Base-by-base conservation (phyloP, 2,888 invertebrate species). In the Leptopilina syphax region DNA sequence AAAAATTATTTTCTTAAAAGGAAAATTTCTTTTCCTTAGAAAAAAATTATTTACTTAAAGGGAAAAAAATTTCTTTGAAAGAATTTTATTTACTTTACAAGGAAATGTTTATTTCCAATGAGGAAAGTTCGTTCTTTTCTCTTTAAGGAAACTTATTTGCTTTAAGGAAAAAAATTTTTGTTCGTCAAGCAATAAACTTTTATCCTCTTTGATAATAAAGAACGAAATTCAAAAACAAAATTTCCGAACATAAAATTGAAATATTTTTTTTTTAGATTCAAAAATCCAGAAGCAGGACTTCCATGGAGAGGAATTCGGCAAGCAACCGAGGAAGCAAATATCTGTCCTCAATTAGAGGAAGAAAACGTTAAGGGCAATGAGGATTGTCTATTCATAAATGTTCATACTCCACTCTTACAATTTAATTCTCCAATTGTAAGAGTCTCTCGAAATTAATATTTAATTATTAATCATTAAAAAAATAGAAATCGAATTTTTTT, bases 301-400 rank as follows among this genome's bases (percentile, higher is more conserved):
- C 4, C 12, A 18, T 68, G 68, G 68, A 18, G 6, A 4, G 47
- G 24, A 24, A 18, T 68, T 68, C 47, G 24, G 6, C 13, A 24
- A 1, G 47, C 24, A 10, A 18, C 18, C 3, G 47, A 68, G 5
- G 68, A 68, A 9, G 27, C 12, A 24, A 18, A 24, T 6, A 5
- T 12, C 10, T 68, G 68, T 68, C 24, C 24, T 9, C 68, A 68
- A 47, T 5, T 24, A 18, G 24, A 10, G 24, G 44, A 24, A 12
- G 47, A 18, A 4, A 68, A 1, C 18, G 13, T 50, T 7, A 7
- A 1, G 5, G 68, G 68, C 6, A 12, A 68, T 50, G 68, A 68
- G 50, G 68, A 85, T 50, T 85, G 85, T 50, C 70, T 85, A 0
- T 85, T 83, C 63, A 60, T 85, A 50, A 85, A 77, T 50, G 24